Evolutionary conservation across 2,113 vertebrate genomes (phyloP).

Genomic region (Trogon surrucura): DNA sequence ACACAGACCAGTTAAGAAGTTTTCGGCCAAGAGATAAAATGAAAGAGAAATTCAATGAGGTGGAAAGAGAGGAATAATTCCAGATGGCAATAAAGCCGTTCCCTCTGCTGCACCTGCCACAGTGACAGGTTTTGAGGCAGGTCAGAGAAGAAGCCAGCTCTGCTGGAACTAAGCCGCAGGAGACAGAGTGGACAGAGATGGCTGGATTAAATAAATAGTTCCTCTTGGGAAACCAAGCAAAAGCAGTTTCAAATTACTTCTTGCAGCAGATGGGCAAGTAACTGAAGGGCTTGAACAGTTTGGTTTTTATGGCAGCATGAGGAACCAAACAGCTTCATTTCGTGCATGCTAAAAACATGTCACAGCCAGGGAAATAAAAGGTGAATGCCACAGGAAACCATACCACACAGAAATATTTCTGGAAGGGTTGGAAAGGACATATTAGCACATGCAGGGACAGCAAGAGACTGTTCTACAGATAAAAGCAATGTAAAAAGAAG

Average conservation of each 20-base stretch:
- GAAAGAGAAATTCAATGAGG: neutral
- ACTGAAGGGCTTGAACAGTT: neutral
- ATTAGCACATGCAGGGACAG: neutral
- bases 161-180: neutral
- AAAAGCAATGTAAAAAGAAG: neutral
- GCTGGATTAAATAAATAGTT: neutral
- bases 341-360: neutral
- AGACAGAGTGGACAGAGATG: neutral
- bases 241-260: neutral
- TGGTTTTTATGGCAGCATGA: neutral
- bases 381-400: neutral
- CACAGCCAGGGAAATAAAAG: neutral
- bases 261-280: neutral
- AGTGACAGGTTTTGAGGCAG: neutral
- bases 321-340: neutral
- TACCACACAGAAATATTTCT: neutral
- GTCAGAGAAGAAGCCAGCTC: neutral
- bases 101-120: neutral
- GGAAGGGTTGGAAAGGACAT: neutral
- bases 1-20: neutral
- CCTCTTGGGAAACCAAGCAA: constrained; percentile 8
- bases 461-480: neutral
- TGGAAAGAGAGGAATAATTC: constrained; percentile 16
- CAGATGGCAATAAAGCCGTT: neutral
- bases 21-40: neutral